Percentiles rank a stretch among this genome's conserved stretches.
These are phyloP conservation scores for Drosophila lacteicornis DNA, from an alignment of 1,140 invertebrate genomes.

Conservation along the genomic window DNA sequence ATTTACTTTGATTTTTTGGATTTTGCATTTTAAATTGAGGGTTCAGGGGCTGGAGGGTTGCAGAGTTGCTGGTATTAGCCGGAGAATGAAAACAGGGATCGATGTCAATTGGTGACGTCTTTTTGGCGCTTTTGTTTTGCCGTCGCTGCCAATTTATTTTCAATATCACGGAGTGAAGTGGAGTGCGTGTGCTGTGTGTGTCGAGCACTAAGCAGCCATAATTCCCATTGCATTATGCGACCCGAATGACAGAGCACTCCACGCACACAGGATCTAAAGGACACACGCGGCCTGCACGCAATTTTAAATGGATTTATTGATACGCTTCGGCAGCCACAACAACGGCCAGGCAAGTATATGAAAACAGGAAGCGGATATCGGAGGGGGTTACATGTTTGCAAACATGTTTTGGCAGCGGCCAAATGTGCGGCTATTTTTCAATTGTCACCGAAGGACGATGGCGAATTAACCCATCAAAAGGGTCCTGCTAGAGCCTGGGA, in stretches of 20 bases:
- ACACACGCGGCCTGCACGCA: conserved; percentile 74
- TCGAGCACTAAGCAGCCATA: conserved; percentile 74
- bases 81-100: conserved; percentile 35
- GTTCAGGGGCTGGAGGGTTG: background rate
- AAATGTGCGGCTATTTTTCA: conserved; percentile 79
- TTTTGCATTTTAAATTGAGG: conserved; percentile 84
- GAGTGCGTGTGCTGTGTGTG: conserved; percentile 16
- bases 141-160: conserved; percentile 80
- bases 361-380: conserved; percentile 5
- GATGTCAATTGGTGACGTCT: conserved; percentile 73
- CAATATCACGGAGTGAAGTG: conserved; percentile 53
- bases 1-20: conserved; percentile 84
- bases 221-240: conserved; percentile 77
- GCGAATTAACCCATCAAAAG: conserved; percentile 53
- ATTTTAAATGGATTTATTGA: conserved; percentile 84
- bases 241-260: conserved; percentile 60
- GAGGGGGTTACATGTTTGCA: conserved; percentile 73
- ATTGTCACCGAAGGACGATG: conserved; percentile 65
- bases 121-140: conserved; percentile 73
- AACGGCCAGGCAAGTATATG: conserved; percentile 23
- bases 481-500: conserved; percentile 56
- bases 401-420: conserved; percentile 70
- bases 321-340: conserved; percentile 67
- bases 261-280: conserved; percentile 14
- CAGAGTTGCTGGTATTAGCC: conserved; percentile 49